phyloP scores from a whole-genome alignment of 92 coral and sea anemone species.

The Phenganax subtilis region DNA sequence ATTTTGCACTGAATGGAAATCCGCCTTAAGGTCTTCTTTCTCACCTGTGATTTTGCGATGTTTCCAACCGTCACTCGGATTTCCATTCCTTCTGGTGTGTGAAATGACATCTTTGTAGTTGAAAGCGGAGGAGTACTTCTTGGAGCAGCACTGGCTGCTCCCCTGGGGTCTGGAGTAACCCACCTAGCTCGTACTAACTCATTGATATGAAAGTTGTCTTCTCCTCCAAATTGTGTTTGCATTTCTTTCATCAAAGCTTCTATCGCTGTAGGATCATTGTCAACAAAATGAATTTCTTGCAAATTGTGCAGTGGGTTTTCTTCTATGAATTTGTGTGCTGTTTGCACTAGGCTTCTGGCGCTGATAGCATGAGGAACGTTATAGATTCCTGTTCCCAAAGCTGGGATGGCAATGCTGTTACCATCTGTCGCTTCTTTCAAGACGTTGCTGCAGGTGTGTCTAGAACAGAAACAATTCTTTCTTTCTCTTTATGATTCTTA shows the following conservation, averaged over 20 bases:
- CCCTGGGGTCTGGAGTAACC: neutral
- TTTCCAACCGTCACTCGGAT: constrained; percentile 24
- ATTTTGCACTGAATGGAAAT: no score
- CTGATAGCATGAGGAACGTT: constrained; percentile 9
- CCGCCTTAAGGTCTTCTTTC: neutral
- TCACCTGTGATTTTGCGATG: constrained; percentile 28
- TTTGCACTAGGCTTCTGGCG: constrained; percentile 14
- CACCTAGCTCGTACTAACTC: neutral
- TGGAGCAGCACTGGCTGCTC: neutral
- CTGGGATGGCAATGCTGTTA: constrained; percentile 23
- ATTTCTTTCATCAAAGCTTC: constrained; percentile 36
- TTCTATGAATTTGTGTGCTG: constrained; percentile 4
- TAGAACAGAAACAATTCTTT: neutral
- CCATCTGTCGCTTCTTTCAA: constrained; percentile 23
- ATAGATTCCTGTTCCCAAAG: constrained; percentile 32
- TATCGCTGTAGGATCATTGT: constrained; percentile 13
- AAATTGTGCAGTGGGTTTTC: neutral
- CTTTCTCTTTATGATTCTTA: neutral
- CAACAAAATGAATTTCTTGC: constrained; percentile 32
- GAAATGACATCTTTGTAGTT: neutral
- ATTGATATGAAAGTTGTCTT: constrained; percentile 1
- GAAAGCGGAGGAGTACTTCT: neutral
- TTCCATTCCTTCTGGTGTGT: constrained; percentile 26
- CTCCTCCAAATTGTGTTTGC: neutral
- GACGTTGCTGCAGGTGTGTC: constrained; percentile 8